phyloP scores from a whole-genome alignment of 2,888 invertebrate genomes.

The Monoplex corrugatus region DNA sequence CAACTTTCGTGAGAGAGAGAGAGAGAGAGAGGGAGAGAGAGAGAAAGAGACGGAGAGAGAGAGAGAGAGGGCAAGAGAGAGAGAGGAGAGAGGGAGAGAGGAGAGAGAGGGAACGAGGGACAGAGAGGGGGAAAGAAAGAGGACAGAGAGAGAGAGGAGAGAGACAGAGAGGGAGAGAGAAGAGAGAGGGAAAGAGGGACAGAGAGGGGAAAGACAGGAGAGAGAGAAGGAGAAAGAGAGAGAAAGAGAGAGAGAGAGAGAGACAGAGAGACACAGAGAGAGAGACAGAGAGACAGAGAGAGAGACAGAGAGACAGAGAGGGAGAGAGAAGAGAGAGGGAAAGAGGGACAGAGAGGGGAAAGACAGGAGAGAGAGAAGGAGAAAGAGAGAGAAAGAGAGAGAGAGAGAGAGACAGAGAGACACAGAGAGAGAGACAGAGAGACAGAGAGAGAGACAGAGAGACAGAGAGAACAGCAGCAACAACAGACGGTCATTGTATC shows the following conservation, averaged over 20 bases:
- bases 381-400: neutral
- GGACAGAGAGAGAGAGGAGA: neutral
- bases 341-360: neutral
- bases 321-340: neutral
- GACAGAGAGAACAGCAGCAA: no score
- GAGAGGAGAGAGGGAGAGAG: neutral
- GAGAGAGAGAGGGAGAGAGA: neutral
- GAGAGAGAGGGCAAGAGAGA: neutral
- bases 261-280: conserved; percentile 18
- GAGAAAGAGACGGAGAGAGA: neutral
- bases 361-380: neutral
- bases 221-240: neutral
- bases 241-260: neutral
- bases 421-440: neutral
- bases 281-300: conserved; percentile 38
- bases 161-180: neutral
- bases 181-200: neutral
- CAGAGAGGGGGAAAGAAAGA: neutral
- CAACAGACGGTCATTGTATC: no score
- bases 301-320: conserved; percentile 26
- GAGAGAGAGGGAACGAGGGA: no score
- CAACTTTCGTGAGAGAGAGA: no score
- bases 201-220: neutral
- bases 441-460: neutral
- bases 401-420: neutral